Percentiles rank a stretch among this genome's conserved stretches.
Evolutionary conservation across 2,113 vertebrate genomes (phyloP).

Genomic region (Cynopterus brachyotis): DNA sequence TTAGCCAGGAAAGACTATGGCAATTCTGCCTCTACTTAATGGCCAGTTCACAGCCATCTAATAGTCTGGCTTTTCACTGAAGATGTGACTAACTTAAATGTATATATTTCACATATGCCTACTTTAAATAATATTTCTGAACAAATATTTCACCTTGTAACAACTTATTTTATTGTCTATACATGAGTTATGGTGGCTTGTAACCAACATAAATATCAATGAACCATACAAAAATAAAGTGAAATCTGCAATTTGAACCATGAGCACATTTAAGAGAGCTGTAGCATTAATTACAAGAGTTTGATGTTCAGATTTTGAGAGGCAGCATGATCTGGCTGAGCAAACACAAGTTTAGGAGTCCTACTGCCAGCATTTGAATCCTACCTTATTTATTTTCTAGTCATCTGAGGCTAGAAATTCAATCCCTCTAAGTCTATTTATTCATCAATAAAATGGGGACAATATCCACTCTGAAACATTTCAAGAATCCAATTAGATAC

Average conservation of each 20-base stretch:
- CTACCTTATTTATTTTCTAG: neutral
- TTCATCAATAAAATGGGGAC: constrained; percentile 10
- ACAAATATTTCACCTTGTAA: constrained; percentile 20
- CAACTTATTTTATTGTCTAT: constrained; percentile 17
- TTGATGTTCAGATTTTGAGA: constrained; percentile 20
- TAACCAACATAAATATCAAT: neutral
- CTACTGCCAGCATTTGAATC: neutral
- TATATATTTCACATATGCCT: neutral
- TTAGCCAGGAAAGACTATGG: neutral
- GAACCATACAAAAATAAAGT: constrained; percentile 27
- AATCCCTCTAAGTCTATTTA: neutral
- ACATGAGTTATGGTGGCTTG: neutral
- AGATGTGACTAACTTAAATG: neutral
- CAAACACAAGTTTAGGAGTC: neutral
- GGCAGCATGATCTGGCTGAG: neutral
- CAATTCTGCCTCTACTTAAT: neutral
- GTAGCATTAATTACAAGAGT: neutral
- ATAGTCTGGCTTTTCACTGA: constrained; percentile 6
- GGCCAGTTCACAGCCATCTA: constrained; percentile 1
- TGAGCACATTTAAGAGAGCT: neutral
- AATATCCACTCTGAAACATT: neutral
- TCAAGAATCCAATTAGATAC: neutral
- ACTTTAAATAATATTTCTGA: constrained; percentile 33
- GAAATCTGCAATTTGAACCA: neutral
- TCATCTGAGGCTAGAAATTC: neutral